Base-by-base conservation (phyloP, 2,888 invertebrate genomes). In the Eugnorisma glareosa region DNA sequence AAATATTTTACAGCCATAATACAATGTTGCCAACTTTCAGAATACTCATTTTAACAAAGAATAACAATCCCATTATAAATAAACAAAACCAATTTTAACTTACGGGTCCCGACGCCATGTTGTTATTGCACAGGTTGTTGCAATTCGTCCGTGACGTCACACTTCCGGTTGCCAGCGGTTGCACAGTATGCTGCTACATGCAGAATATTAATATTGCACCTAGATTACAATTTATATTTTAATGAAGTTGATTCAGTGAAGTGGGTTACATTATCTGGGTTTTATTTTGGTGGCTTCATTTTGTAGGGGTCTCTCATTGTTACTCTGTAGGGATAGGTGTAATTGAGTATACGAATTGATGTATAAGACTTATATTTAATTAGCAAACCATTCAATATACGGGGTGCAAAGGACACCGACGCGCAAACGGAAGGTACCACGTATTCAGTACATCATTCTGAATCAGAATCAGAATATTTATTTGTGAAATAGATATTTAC, bases 101-200 rank as follows among this genome's bases (percentile, higher is more conserved):
- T 40, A 11, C 24, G n/a, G 45, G 0, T 21, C 31, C 21, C 64
- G 57, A 1, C 4, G 68, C 73, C 51, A 73, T 70, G 43, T 70
- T 68, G 54, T 80, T 75, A 51, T 31, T 54, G 68, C 70, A 11
- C 67, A 82, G 61, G 71, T 82, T 68, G 72, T 15, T 72, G 59
- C 57, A 68, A 74, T 57, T 77, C 71, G n/a, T 37, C 68, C 69
- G 63, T 87, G 79, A 85, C 77, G 86, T 81, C 79, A 86, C 66
- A 64, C 43, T 75, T 87, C 86, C 85, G 72, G 76, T 75, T 83
- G 75, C 59, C 71, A 48, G 86, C 45, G 86, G 83, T 85, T 78
- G 70, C 79, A 67, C 81, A 83, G 37, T 69, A 63, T 78, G 83
- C 31, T 73, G 67, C 35, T 73, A 77, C 73, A 77, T 37, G 40